These are phyloP conservation scores for Erannis defoliaria DNA, from an alignment of 2,888 invertebrate genomes.

Conservation along the genomic window DNA sequence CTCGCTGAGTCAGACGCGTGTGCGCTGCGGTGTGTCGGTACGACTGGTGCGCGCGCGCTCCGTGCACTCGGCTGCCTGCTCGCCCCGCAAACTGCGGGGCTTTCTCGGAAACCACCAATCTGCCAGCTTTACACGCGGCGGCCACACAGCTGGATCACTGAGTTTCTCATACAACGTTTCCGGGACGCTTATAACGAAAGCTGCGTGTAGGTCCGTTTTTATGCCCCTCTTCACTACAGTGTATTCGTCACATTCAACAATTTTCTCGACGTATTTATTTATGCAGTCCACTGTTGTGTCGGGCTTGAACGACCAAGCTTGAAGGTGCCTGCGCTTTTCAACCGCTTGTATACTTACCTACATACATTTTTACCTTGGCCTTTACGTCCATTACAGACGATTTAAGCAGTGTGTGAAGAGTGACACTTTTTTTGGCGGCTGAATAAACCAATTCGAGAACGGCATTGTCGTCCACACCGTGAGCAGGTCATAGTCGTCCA, in stretches of 20 bases:
- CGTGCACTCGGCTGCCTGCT: neutral
- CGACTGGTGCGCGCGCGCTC: conserved; percentile 2
- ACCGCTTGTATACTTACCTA: neutral
- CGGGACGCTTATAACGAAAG: neutral
- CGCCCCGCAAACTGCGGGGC: neutral
- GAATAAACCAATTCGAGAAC: too few relatives aligned
- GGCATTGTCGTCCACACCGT: too few relatives aligned
- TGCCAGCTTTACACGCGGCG: conserved; percentile 1
- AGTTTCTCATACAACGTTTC: neutral
- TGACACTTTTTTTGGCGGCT: too few relatives aligned
- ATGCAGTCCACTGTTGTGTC: neutral
- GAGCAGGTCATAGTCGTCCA: too few relatives aligned
- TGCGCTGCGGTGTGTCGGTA: neutral
- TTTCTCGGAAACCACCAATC: neutral
- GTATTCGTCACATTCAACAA: neutral
- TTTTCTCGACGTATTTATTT: neutral
- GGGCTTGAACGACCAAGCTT: neutral
- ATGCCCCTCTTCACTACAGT: neutral
- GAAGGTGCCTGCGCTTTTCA: neutral
- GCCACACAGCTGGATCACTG: neutral
- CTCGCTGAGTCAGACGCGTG: neutral
- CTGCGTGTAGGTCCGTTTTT: neutral
- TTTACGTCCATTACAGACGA: too few relatives aligned
- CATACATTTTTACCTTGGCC: too few relatives aligned
- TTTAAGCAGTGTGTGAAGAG: too few relatives aligned